These are phyloP conservation scores for Diorhabda sublineata DNA, from an alignment of 1,140 invertebrate species.

Conservation along the genomic window DNA sequence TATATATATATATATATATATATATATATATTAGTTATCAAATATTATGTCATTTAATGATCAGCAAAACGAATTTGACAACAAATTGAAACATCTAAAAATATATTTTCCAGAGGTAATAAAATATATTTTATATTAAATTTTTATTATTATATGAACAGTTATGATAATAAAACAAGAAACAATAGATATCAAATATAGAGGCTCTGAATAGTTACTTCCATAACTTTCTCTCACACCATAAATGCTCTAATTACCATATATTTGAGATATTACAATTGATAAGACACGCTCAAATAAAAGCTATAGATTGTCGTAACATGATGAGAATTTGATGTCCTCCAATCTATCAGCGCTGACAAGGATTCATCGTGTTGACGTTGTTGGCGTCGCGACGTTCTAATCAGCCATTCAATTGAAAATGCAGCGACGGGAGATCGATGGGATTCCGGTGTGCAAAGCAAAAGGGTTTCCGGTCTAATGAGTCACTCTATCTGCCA, in stretches of 20 bases:
- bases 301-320: constrained; percentile 31
- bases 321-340: constrained; percentile 36
- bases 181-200: no score
- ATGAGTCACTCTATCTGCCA: constrained; percentile 29
- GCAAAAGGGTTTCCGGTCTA: constrained; percentile 35
- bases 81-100: no score
- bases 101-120: no score
- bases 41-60: no score
- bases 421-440: constrained; percentile 36
- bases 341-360: constrained; percentile 36
- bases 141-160: no score
- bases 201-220: no score
- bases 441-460: constrained; percentile 31
- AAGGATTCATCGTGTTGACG: constrained; percentile 29
- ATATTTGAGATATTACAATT: constrained; percentile 20
- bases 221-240: neutral
- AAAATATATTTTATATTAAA: no score
- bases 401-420: constrained; percentile 40
- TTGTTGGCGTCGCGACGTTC: constrained; percentile 29
- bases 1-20: no score
- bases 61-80: no score
- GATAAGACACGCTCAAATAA: constrained; percentile 27
- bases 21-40: no score
- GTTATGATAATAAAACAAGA: no score
- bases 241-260: neutral